A percentile compares a stretch with the other conserved stretches of the same genome.
Evolutionary conservation across 2,888 invertebrate genomes (phyloP).

Genomic region (Apomyelois bistriatella): DNA sequence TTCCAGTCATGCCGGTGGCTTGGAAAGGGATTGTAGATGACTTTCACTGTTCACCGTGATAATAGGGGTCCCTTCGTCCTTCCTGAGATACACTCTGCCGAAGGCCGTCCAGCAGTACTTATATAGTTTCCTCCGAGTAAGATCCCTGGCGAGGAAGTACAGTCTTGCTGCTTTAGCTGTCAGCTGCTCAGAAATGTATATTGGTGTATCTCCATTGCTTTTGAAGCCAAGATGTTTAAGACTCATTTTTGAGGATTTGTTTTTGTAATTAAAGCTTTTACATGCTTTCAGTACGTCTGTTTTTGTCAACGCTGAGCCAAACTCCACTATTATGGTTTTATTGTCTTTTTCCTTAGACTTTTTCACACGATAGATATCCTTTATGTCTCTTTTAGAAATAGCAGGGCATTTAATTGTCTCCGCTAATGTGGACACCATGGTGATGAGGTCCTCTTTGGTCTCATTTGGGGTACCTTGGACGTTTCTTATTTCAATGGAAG

Average conservation of each 20-base stretch:
- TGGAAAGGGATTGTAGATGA: not conserved
- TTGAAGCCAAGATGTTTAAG: not conserved
- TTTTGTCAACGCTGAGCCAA: not conserved
- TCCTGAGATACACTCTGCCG: not conserved
- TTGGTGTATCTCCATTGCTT: not conserved
- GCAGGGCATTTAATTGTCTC: not conserved
- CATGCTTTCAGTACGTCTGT: not conserved
- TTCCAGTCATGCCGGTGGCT: not conserved
- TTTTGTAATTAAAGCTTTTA: not conserved
- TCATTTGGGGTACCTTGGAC: not conserved
- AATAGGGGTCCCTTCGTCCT: not conserved
- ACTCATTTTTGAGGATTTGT: not conserved
- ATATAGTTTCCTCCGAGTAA: not conserved
- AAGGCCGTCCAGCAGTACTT: conserved; percentile 3
- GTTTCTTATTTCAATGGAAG: not conserved
- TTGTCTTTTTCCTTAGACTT: not conserved
- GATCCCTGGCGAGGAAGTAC: not conserved
- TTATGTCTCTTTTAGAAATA: not conserved
- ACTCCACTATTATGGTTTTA: not conserved
- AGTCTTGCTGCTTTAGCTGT: not conserved
- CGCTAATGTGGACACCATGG: not conserved
- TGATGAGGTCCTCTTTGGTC: not conserved
- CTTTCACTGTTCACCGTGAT: not conserved
- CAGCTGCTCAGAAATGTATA: not conserved
- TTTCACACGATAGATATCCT: not conserved